Base-by-base conservation (phyloP, 1,140 invertebrate genomes). In the Brachionus rubens region DNA sequence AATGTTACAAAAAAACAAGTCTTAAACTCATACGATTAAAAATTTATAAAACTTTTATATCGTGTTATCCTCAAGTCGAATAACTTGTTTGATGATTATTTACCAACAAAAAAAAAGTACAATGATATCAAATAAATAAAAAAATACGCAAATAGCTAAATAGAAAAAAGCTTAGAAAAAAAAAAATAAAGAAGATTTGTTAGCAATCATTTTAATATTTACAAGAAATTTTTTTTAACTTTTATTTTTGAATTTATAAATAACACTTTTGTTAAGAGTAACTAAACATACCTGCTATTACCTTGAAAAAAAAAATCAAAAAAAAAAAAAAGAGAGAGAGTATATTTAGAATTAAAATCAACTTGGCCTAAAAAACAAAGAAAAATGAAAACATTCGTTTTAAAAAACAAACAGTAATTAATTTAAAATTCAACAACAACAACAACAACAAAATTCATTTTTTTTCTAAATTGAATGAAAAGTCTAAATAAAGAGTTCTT, bases 401-500 rank as follows among this genome's bases (percentile, higher is more conserved):
- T n/a, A 59, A 59, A 26, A 59, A 59, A 59, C 16, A 59, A 59
- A 59, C 54, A 59, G 33, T 59, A 59, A 59, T 59, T 40, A 59
- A 59, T 59, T 59, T 59, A 36, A 36, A 9, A 36, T n/a, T n/a
- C n/a, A n/a, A n/a, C n/a, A n/a, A n/a, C n/a, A n/a, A n/a, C n/a
- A n/a, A n/a, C n/a, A n/a, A n/a, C n/a, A n/a, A n/a, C n/a, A n/a
- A n/a, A n/a, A 59, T 16, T 54, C 21, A 59, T 33, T 30, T 59
- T 59, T 33, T 59, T 59, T 33, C 16, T 59, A 6, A n/a, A n/a
- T n/a, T n/a, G n/a, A n/a, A n/a, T n/a, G n/a, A n/a, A n/a, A n/a
- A n/a, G n/a, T n/a, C n/a, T n/a, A n/a, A n/a, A n/a, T n/a, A n/a
- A n/a, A n/a, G n/a, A n/a, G n/a, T n/a, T n/a, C n/a, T n/a, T n/a